Evolutionary conservation across 2,888 invertebrate genomes (phyloP).

Genomic region (Nudaria mundana): DNA sequence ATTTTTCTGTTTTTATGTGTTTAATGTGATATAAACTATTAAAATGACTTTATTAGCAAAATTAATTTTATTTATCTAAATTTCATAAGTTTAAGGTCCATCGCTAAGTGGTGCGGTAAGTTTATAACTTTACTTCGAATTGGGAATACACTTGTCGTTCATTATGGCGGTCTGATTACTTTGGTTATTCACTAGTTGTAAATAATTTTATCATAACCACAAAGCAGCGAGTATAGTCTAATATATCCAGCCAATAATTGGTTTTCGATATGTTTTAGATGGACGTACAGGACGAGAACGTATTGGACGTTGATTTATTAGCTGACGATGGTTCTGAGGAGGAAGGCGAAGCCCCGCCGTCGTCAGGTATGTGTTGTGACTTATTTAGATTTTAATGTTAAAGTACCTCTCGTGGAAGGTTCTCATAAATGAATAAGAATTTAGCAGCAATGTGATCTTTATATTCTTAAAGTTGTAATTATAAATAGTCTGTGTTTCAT

Average conservation of each 20-base stretch:
- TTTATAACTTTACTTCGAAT: constrained; percentile 56
- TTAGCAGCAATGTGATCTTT: not conserved
- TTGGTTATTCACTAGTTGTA: constrained; percentile 42
- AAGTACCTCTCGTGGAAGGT: not conserved
- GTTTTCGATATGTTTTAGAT: constrained; percentile 54
- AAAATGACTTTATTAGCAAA: constrained; percentile 59
- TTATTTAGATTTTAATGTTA: too few species aligned
- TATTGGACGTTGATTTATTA: constrained; percentile 86
- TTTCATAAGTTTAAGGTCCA: constrained; percentile 58
- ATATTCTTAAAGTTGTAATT: too few species aligned
- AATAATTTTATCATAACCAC: constrained; percentile 49
- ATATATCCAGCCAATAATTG: constrained; percentile 15
- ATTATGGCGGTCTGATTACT: constrained; percentile 76
- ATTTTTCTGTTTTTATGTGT: constrained; percentile 54
- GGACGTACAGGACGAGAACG: constrained; percentile 75
- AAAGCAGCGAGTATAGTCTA: constrained; percentile 15
- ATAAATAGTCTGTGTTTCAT: not conserved
- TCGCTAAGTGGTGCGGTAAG: constrained; percentile 74
- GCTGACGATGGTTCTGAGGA: constrained; percentile 88
- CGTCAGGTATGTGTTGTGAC: constrained; percentile 78
- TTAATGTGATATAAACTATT: constrained; percentile 47
- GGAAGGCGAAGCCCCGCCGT: constrained; percentile 84
- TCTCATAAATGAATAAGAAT: not conserved
- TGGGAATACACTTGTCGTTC: constrained; percentile 68
- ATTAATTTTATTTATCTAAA: constrained; percentile 54